Conservation (phyloP, 1,140 invertebrate species). For the Sitodiplosis mosellana region DNA sequence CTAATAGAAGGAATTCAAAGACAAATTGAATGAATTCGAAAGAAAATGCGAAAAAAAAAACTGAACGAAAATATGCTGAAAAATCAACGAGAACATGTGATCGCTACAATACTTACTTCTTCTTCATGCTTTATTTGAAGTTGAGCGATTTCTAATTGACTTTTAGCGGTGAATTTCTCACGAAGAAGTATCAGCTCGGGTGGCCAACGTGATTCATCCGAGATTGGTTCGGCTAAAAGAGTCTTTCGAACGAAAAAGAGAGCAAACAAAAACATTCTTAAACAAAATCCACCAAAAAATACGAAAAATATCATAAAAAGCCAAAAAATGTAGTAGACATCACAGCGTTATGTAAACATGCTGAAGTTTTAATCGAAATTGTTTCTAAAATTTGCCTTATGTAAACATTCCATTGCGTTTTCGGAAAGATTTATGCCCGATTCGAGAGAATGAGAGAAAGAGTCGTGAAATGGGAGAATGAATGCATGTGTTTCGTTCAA, state of each 20-base stretch:
- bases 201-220: constrained; percentile 45
- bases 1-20: constrained; percentile 14
- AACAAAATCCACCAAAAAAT: neutral
- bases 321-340: too few relatives aligned
- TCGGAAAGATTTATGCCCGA: too few relatives aligned
- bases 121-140: constrained; percentile 35
- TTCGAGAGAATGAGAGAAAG: too few relatives aligned
- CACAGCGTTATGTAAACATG: too few relatives aligned
- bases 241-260: constrained; percentile 26
- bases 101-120: constrained; percentile 27
- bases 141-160: constrained; percentile 31
- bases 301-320: too few relatives aligned
- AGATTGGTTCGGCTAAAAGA: constrained; percentile 36
- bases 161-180: constrained; percentile 44
- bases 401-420: too few relatives aligned
- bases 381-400: too few relatives aligned
- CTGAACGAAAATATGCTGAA: constrained; percentile 2
- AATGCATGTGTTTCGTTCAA: too few relatives aligned
- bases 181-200: constrained; percentile 42
- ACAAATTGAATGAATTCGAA: neutral
- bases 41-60: constrained; percentile 6
- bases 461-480: too few relatives aligned
- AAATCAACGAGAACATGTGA: too few relatives aligned
- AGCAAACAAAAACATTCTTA: neutral
- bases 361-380: too few relatives aligned